These are phyloP conservation scores for Adoxophyes honmai DNA, from an alignment of 1,140 invertebrate genomes.

Conservation along the genomic window DNA sequence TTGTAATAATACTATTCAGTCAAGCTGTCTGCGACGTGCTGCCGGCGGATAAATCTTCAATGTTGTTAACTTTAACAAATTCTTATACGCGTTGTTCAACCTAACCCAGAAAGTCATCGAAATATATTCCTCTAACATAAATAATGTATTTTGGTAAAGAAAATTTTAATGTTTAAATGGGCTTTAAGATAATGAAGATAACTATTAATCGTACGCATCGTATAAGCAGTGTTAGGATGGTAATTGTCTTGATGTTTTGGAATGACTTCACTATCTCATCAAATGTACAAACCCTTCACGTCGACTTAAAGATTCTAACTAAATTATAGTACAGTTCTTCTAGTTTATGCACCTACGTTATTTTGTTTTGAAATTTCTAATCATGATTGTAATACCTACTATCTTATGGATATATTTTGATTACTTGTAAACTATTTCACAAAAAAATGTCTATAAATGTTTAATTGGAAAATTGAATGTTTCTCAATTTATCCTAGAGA, in stretches of 20 bases:
- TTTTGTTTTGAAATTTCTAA: not conserved
- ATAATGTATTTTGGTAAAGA: constrained; percentile 61
- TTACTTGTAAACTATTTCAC: constrained; percentile 3
- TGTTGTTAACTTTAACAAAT: too few species aligned
- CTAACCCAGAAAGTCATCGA: constrained; percentile 37
- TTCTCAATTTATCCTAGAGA: constrained; percentile 41
- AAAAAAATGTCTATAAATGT: not conserved
- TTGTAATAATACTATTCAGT: too few species aligned
- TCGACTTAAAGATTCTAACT: not conserved
- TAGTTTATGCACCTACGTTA: not conserved
- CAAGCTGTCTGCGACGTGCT: too few species aligned
- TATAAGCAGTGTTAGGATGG: constrained; percentile 40
- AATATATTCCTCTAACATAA: constrained; percentile 59
- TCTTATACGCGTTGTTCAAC: too few species aligned
- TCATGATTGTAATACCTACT: too few species aligned
- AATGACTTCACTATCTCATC: constrained; percentile 41
- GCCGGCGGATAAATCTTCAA: too few species aligned
- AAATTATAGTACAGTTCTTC: not conserved
- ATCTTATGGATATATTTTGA: not conserved
- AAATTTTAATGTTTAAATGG: constrained; percentile 53
- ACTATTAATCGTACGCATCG: constrained; percentile 47
- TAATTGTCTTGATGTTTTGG: constrained; percentile 53
- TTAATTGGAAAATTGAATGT: constrained; percentile 39
- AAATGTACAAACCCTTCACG: constrained; percentile 19
- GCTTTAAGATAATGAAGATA: constrained; percentile 42